phyloP scores from a whole-genome alignment of 92 coral and sea anemone species.

The Epizoanthus ramosus region DNA sequence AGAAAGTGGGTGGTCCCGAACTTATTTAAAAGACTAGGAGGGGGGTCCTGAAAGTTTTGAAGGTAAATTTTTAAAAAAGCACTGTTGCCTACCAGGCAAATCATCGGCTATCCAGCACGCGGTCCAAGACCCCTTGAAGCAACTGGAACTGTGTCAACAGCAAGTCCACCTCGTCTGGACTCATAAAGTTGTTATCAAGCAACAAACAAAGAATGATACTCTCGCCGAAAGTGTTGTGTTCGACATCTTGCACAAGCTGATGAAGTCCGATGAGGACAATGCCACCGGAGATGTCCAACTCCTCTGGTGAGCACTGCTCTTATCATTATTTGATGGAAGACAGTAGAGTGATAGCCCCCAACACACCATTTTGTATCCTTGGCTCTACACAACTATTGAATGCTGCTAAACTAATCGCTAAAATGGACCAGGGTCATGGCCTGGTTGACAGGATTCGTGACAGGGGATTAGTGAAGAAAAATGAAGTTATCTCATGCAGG shows the following conservation, averaged over 20 bases:
- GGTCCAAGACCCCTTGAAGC: conserved; percentile 48
- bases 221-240: conserved; percentile 58
- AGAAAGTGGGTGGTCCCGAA: too few relatives aligned
- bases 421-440: conserved; percentile 67
- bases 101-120: conserved; percentile 54
- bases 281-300: conserved; percentile 64
- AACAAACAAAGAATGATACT: conserved; percentile 41
- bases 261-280: conserved; percentile 62
- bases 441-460: conserved; percentile 52
- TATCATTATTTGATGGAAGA: conserved; percentile 56
- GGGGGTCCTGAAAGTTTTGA: too few relatives aligned
- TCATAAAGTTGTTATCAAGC: conserved; percentile 47
- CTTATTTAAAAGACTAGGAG: too few relatives aligned
- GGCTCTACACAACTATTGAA: conserved; percentile 58
- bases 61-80: too few relatives aligned
- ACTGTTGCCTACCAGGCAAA: too few relatives aligned
- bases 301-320: conserved; percentile 54
- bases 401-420: conserved; percentile 55
- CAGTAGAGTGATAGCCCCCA: conserved; percentile 40
- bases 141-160: conserved; percentile 49
- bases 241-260: conserved; percentile 52
- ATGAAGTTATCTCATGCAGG: too few relatives aligned
- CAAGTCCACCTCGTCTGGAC: conserved; percentile 48
- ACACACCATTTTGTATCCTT: conserved; percentile 59
- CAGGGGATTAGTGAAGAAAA: too few relatives aligned